A percentile compares a stretch with the other conserved stretches of the same genome.
Evolutionary conservation across 2,113 vertebrate genomes (phyloP).

Genomic region (Paratilapia polleni): DNA sequence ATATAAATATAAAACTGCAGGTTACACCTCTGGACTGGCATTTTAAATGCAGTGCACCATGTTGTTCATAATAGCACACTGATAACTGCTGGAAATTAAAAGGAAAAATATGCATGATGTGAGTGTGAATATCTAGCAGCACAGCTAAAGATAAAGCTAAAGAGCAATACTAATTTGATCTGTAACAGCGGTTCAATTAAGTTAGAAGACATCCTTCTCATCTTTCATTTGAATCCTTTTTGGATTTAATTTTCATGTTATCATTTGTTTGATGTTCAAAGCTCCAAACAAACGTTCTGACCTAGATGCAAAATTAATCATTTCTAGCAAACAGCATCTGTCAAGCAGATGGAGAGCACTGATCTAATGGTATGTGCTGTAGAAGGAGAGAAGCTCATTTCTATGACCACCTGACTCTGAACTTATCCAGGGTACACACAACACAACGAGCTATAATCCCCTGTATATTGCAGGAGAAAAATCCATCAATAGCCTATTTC

Average conservation of each 20-base stretch:
- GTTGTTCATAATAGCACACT: background rate
- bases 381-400: slow-evolving; percentile 44
- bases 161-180: slow-evolving; percentile 4
- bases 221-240: slow-evolving; percentile 17
- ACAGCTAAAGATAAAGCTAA: background rate
- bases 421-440: slow-evolving; percentile 35
- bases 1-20: background rate
- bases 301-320: slow-evolving; percentile 51
- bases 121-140: background rate
- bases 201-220: background rate
- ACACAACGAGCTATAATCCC: slow-evolving; percentile 58
- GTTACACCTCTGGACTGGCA: background rate
- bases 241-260: slow-evolving; percentile 24
- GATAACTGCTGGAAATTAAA: background rate
- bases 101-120: background rate
- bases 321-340: slow-evolving; percentile 53
- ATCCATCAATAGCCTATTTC: slow-evolving; percentile 55
- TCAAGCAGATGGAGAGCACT: slow-evolving; percentile 52
- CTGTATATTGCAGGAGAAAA: slow-evolving; percentile 50
- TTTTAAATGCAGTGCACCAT: background rate
- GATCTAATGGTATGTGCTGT: slow-evolving; percentile 43
- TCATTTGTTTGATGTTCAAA: slow-evolving; percentile 30
- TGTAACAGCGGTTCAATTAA: slow-evolving; percentile 4
- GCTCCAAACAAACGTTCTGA: slow-evolving; percentile 23
- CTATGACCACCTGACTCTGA: slow-evolving; percentile 46